phyloP scores from a whole-genome alignment of 2,888 invertebrate genomes.

The Patella depressa region DNA sequence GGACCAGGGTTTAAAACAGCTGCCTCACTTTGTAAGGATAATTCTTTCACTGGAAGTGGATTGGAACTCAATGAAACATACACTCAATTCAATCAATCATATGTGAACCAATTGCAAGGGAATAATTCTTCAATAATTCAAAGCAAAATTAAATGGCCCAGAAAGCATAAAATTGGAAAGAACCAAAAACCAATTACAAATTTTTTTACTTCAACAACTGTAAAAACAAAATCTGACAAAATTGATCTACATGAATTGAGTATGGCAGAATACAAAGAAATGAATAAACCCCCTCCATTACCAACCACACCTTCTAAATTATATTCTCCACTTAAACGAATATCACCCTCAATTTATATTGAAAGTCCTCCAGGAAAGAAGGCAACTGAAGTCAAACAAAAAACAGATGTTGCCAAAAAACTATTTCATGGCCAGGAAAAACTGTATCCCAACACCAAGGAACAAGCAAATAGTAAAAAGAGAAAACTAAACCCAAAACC shows the following conservation, averaged over 20 bases:
- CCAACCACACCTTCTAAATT: slow-evolving; percentile 34
- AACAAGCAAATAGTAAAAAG: slow-evolving; percentile 28
- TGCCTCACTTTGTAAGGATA: background rate
- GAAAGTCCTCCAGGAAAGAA: slow-evolving; percentile 35
- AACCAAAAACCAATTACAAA: slow-evolving; percentile 37
- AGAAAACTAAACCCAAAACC: background rate
- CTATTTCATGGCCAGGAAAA: slow-evolving; percentile 47
- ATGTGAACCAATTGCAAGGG: too few relatives aligned
- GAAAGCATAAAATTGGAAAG: slow-evolving; percentile 3
- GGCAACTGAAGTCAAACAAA: slow-evolving; percentile 12
- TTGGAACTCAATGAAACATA: too few relatives aligned
- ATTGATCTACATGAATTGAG: background rate
- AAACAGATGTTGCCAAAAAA: slow-evolving; percentile 42
- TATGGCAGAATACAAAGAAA: background rate
- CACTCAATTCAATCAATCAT: too few relatives aligned
- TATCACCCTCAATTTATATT: slow-evolving; percentile 41
- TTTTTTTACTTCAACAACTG: slow-evolving; percentile 29
- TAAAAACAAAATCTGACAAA: slow-evolving; percentile 6
- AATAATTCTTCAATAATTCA: too few relatives aligned
- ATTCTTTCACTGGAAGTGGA: background rate
- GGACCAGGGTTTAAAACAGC: background rate
- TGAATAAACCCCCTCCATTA: slow-evolving; percentile 21
- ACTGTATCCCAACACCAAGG: slow-evolving; percentile 22
- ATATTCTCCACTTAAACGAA: slow-evolving; percentile 51
- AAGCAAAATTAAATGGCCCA: background rate